Percentiles rank a stretch among this genome's conserved stretches.
phyloP scores from a whole-genome alignment of 1,140 invertebrate species.

The Riptortus pedestris region DNA sequence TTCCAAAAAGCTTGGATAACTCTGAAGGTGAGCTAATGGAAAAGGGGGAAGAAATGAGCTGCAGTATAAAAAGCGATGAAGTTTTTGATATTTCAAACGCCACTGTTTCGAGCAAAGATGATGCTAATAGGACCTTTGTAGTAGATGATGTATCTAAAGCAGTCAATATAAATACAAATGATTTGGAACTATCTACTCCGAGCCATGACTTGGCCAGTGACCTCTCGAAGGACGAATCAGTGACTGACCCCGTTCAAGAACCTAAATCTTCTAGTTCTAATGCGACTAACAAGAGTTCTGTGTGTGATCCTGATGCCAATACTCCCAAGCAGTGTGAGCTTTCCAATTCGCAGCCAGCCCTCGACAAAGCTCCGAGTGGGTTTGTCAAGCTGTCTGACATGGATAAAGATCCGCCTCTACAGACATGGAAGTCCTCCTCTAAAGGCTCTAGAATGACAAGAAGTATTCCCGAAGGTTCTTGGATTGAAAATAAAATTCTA shows the following conservation, averaged over 20 bases:
- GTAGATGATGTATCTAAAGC: slow-evolving; percentile 30
- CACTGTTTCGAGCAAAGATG: slow-evolving; percentile 27
- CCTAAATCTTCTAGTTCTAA: slow-evolving; percentile 23
- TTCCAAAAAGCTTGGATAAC: slow-evolving; percentile 12
- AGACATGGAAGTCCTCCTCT: slow-evolving; percentile 11
- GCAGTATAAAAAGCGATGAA: slow-evolving; percentile 27
- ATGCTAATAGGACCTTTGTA: slow-evolving; percentile 28
- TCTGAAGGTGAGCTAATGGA: slow-evolving; percentile 17
- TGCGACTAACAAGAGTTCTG: slow-evolving; percentile 22
- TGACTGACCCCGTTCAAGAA: slow-evolving; percentile 26
- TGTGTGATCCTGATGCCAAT: slow-evolving; percentile 9
- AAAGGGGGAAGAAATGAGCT: slow-evolving; percentile 26
- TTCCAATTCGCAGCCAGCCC: slow-evolving; percentile 23
- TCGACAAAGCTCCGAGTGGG: slow-evolving; percentile 16
- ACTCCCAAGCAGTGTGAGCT: slow-evolving; percentile 25
- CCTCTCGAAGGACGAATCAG: slow-evolving; percentile 29
- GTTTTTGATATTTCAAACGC: slow-evolving; percentile 27
- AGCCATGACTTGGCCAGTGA: slow-evolving; percentile 29
- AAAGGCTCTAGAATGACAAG: slow-evolving; percentile 37
- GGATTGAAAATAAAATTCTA: slow-evolving; percentile 50
- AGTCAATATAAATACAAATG: slow-evolving; percentile 27
- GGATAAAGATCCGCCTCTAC: slow-evolving; percentile 35
- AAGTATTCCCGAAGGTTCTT: slow-evolving; percentile 51
- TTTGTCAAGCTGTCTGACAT: slow-evolving; percentile 49
- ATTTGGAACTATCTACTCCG: slow-evolving; percentile 28